phyloP scores from a whole-genome alignment of 1,140 invertebrate species.

The Globodera rostochiensis region DNA sequence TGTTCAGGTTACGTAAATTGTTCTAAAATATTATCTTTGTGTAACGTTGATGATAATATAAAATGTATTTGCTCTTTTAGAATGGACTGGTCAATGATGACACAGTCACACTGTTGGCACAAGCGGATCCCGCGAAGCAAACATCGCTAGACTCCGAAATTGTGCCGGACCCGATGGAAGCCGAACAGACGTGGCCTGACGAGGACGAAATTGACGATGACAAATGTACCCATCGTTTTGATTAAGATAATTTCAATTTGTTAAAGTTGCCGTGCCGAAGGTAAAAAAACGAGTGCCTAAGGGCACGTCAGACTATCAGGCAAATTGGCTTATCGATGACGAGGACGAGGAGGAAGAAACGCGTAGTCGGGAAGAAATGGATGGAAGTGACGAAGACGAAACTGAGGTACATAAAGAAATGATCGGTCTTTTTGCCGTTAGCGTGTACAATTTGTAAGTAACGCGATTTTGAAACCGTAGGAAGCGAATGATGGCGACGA shows the following conservation, averaged over 20 bases:
- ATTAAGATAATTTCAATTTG: slow-evolving; percentile 5
- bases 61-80: background rate
- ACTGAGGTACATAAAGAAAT: slow-evolving; percentile 53
- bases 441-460: slow-evolving; percentile 66
- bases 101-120: slow-evolving; percentile 12
- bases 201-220: slow-evolving; percentile 80
- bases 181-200: slow-evolving; percentile 93
- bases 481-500: background rate
- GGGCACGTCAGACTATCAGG: slow-evolving; percentile 93
- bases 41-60: no score
- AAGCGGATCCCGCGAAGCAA: slow-evolving; percentile 37
- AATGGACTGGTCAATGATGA: slow-evolving; percentile 9
- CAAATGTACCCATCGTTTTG: slow-evolving; percentile 20
- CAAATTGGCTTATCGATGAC: slow-evolving; percentile 84
- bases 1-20: no score
- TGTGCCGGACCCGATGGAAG: slow-evolving; percentile 84
- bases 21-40: no score
- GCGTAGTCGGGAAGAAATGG: slow-evolving; percentile 18
- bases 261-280: slow-evolving; percentile 66
- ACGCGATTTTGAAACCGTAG: background rate
- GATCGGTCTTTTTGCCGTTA: slow-evolving; percentile 72
- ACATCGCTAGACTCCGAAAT: slow-evolving; percentile 67
- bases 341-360: slow-evolving; percentile 57
- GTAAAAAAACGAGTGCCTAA: slow-evolving; percentile 82
- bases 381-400: slow-evolving; percentile 42